Base-by-base conservation (phyloP, 2,113 vertebrate species). In the Hydrolagus affinis region DNA sequence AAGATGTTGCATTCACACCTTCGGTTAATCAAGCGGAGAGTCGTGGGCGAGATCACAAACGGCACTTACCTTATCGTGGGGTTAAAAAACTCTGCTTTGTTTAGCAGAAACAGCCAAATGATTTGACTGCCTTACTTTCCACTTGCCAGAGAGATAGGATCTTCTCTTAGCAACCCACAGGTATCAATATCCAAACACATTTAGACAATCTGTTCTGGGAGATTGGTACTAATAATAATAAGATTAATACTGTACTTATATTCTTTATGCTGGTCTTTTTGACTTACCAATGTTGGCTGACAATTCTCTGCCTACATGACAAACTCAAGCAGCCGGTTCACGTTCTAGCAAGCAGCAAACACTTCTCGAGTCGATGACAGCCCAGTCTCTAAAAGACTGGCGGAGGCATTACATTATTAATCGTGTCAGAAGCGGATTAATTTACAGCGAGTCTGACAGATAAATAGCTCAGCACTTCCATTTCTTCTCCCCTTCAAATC, bases 341-440 rank as follows among this genome's bases (percentile, higher is more conserved):
- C 21, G 12, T 60, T 32, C 25, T 60, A 57, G 75, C 19, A 14
- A 77, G 7, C 44, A 15, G 17, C 11, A 23, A 19, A 14, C 25
- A n/a, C 15, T 62, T 12, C 2, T 78, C 6, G 60, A 78, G 12
- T 4, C 15, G 74, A 56, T 78, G 44, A 12, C 12, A 78, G 59
- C 56, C 44, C 62, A 59, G 57, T 25, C n/a, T 60, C 23, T 21
- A 21, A 23, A 4, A 78, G n/a, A 25, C 23, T n/a, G 14, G 21
- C n/a, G 19, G 25, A 60, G n/a, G 57, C 60, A 60, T 78, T 62
- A 62, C 57, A 78, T 77, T 77, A 77, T 78, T 78, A 25, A 62
- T n/a, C 25, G 76, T 25, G 62, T 6, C 19, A 60, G 21, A 14
- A 60, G 11, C 19, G 2, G n/a, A 25, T 62, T 57, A 23, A 28